Evolutionary conservation across 2,888 invertebrate genomes (phyloP).

Genomic region (Nycteola revayana): DNA sequence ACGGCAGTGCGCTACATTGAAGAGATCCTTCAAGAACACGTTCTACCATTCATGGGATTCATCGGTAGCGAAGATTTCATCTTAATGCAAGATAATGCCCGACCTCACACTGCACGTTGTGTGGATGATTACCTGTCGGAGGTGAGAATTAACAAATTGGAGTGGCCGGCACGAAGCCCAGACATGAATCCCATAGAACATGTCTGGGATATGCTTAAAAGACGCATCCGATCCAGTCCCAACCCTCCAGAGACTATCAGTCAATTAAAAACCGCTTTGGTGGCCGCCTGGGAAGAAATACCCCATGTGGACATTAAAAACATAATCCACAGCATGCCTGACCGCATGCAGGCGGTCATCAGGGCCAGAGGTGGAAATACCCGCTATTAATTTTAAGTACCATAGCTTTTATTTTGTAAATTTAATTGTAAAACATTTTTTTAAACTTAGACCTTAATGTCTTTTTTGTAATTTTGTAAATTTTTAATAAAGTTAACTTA

Average conservation of each 20-base stretch:
- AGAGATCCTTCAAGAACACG: no score
- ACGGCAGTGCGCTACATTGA: no score
- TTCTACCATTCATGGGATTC: not conserved
- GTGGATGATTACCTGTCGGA: not conserved
- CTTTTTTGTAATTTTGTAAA: no score
- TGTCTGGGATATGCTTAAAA: not conserved
- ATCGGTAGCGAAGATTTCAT: not conserved
- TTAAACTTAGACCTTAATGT: no score
- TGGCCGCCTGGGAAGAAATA: not conserved
- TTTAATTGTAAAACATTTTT: no score
- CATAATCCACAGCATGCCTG: not conserved
- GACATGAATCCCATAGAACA: constrained; percentile 1
- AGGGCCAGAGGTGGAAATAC: constrained; percentile 3
- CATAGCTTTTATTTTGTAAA: no score
- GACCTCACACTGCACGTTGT: not conserved
- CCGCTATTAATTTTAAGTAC: not conserved
- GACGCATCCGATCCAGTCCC: not conserved
- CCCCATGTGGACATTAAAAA: not conserved
- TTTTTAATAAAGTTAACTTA: no score
- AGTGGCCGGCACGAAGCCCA: constrained; percentile 1
- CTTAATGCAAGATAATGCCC: constrained; percentile 8
- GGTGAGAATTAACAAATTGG: not conserved
- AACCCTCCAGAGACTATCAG: not conserved
- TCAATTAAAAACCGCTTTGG: not conserved
- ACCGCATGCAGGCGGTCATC: not conserved